Evolutionary conservation across 2,113 vertebrate species (phyloP), one percentile per base, ranked within the genome.

Genomic region (Upupa epops): DNA sequence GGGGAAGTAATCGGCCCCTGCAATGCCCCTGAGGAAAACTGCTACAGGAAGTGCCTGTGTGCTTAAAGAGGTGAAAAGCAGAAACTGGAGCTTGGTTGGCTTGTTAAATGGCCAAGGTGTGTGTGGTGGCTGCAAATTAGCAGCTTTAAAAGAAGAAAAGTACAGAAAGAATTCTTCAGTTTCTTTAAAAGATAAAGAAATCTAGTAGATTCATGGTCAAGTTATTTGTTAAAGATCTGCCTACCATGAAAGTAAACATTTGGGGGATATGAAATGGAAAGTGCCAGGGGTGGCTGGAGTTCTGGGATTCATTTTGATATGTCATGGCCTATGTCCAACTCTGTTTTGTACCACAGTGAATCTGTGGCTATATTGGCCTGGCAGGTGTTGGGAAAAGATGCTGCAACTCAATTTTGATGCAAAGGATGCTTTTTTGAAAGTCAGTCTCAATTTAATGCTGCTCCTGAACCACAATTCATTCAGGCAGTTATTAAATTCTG

Each of bases 1-100:
- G 0, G 16, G 55, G 70, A 54, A 18, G 65, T 13, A 3, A 9
- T 28, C 3, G 8, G 52, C 14, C 45, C 29, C 83, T 55, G 54
- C 24, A 55, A 26, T 61, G 29, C 11, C 2, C 0, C 5, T 6
- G 42, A 29, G 52, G 49, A 0, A 13, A n/a, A 51, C 60, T 6
- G 60, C 70, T 84, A 54, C 37, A 34, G 79, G 55, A 61, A 76
- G 34, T 24, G 9, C 59, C 31, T 49, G 42, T 45, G 48, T 1
- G 6, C 79, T 31, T 42, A 5, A 12, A 26, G 56, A 32, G 51
- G 18, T 22, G 49, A 28, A 72, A 32, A 70, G 18, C 72, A 68
- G 37, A 52, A 90, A 24, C 17, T 65, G 24, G 52, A 37, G n/a
- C n/a, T 3, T 13, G 25, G 45, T 15, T 1, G 2, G 0, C 8